Evolutionary conservation across 35 echinoderm and acorn worm genomes (phyloP).

Genomic region (Heliocidaris tuberculata): DNA sequence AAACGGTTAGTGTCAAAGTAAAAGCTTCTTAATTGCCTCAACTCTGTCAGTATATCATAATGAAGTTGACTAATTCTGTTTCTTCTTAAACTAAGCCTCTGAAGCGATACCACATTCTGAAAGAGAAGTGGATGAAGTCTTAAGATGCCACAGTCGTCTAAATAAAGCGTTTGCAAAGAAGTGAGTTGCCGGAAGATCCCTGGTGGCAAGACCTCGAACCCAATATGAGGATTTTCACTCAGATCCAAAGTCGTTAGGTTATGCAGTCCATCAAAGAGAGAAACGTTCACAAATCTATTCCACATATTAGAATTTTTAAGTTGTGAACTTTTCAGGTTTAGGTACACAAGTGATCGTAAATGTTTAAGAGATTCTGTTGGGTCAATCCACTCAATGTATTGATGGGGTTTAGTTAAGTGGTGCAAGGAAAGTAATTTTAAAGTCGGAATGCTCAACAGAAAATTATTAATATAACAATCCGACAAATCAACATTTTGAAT

Average conservation of each 20-base stretch:
- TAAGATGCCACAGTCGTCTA: neutral
- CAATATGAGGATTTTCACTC: neutral
- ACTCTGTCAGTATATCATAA: neutral
- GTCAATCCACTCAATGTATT: neutral
- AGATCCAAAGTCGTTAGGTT: neutral
- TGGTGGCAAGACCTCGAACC: rapidly evolving
- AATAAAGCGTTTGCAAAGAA: neutral
- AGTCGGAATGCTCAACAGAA: neutral
- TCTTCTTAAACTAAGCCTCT: neutral
- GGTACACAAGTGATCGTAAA: neutral
- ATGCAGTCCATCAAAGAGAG: neutral
- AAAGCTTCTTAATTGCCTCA: neutral
- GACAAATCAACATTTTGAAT: neutral
- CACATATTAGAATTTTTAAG: neutral
- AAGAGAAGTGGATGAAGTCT: neutral
- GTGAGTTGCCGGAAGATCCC: neutral
- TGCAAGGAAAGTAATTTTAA: neutral
- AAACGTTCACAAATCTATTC: neutral
- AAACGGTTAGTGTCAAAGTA: neutral
- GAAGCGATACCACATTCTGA: neutral
- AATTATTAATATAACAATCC: neutral
- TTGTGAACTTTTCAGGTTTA: neutral
- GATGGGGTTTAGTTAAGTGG: neutral
- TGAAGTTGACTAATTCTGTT: neutral
- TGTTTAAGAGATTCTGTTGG: neutral